A percentile compares a stretch with the other conserved stretches of the same genome.
These are phyloP conservation scores for Nothoprocta pentlandii DNA, from an alignment of 2,113 vertebrate genomes.

Conservation along the genomic window DNA sequence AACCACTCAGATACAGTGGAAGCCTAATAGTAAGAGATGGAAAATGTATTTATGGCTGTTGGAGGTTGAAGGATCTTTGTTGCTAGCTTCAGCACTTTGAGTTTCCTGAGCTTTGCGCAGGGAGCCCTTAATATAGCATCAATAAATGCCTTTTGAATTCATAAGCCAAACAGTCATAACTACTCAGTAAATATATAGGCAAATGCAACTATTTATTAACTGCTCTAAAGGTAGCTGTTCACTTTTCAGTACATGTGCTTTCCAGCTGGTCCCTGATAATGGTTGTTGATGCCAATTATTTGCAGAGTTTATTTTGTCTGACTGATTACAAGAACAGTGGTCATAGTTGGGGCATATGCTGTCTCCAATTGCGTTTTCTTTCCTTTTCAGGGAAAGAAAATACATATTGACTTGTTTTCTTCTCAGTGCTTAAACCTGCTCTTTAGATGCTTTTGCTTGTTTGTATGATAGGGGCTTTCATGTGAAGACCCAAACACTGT, in stretches of 20 bases:
- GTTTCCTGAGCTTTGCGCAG: background rate
- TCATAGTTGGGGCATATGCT: background rate
- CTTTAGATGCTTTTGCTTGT: background rate
- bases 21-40: background rate
- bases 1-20: background rate
- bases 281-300: conserved; percentile 21
- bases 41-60: background rate
- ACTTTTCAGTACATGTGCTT: background rate
- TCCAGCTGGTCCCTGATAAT: conserved; percentile 42
- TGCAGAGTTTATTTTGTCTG: conserved; percentile 47
- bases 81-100: conserved; percentile 13
- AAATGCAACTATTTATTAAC: background rate
- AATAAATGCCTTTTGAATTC: conserved; percentile 4
- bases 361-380: background rate
- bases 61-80: background rate
- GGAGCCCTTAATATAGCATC: background rate
- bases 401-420: background rate
- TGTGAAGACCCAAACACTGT: background rate
- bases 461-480: background rate
- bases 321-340: background rate
- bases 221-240: conserved; percentile 10
- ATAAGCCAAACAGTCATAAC: background rate
- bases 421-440: background rate
- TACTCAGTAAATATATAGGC: background rate
- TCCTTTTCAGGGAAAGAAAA: background rate